Conservation (phyloP, 2,113 vertebrate species). For the Carassius carassius region DNA sequence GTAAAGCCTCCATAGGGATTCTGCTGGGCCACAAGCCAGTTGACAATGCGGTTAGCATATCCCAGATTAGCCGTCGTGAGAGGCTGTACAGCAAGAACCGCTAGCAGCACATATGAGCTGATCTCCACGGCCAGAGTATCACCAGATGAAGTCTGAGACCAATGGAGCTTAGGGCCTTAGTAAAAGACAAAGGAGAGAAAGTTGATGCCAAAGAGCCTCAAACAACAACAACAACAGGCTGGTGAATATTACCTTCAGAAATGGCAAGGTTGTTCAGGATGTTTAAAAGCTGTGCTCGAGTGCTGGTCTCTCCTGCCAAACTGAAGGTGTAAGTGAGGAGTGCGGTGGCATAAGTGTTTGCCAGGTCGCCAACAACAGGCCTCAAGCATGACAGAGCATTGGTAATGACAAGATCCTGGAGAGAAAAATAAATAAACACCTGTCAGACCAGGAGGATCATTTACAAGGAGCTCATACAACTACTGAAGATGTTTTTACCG, state of each 20-base stretch:
- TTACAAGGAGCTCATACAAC: not conserved
- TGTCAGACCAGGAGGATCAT: not conserved
- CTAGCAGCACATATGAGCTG: conserved; percentile 67
- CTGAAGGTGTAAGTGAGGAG: conserved; percentile 84
- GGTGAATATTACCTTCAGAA: conserved; percentile 49
- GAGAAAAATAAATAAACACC: not conserved
- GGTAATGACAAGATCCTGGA: conserved; percentile 66
- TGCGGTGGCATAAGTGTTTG: conserved; percentile 77
- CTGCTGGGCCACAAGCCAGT: conserved; percentile 73
- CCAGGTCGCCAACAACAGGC: conserved; percentile 47
- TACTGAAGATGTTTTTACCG: conserved; percentile 53
- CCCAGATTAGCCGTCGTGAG: conserved; percentile 59
- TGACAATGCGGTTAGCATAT: conserved; percentile 65
- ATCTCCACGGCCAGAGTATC: conserved; percentile 68
- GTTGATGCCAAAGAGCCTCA: not conserved
- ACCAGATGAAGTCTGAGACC: conserved; percentile 49
- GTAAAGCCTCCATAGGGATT: conserved; percentile 77
- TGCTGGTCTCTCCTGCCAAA: conserved; percentile 75
- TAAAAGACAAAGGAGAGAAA: not conserved
- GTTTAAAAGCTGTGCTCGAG: conserved; percentile 60
- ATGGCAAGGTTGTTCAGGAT: conserved; percentile 54
- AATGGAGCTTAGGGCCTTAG: not conserved
- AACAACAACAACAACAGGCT: not conserved
- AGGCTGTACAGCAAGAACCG: conserved; percentile 36
- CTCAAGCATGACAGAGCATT: conserved; percentile 77